phyloP scores from a whole-genome alignment of 2,797 vertebrate species.

The Acrossocheilus wenchowensis region DNA sequence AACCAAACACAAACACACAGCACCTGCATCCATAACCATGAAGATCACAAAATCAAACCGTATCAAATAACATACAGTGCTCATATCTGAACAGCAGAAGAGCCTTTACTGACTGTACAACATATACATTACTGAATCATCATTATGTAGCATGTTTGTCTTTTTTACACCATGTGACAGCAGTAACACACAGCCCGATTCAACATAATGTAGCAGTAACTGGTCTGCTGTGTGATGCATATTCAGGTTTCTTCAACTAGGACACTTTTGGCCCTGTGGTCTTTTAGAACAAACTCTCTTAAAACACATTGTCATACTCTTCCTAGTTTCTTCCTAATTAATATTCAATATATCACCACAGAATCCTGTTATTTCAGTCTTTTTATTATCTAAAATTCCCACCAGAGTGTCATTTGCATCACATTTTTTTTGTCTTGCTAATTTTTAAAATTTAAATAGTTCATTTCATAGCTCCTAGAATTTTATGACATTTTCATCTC shows the following conservation, averaged over 20 bases:
- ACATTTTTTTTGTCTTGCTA: not conserved
- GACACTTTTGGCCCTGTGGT: not conserved
- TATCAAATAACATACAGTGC: not conserved
- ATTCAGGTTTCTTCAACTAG: not conserved
- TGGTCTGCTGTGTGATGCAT: not conserved
- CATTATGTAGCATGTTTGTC: not conserved
- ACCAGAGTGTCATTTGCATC: not conserved
- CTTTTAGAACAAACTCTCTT: not conserved
- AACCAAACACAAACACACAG: conserved; percentile 58
- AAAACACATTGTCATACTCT: not conserved
- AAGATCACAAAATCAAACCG: not conserved
- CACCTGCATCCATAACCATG: conserved; percentile 36
- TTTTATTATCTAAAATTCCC: not conserved
- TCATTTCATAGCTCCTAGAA: not conserved
- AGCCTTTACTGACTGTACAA: not conserved
- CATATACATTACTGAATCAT: not conserved
- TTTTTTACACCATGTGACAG: not conserved
- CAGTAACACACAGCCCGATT: not conserved
- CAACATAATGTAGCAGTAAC: not conserved
- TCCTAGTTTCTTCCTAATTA: not conserved
- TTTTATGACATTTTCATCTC: not conserved
- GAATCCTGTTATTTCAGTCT: not conserved
- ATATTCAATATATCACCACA: not conserved
- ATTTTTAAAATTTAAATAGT: not conserved
- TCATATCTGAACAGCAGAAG: not conserved